Evolutionary conservation across 2,797 vertebrate genomes (phyloP), one percentile per base, ranked within the genome.

Genomic region (Malurus splendens): DNA sequence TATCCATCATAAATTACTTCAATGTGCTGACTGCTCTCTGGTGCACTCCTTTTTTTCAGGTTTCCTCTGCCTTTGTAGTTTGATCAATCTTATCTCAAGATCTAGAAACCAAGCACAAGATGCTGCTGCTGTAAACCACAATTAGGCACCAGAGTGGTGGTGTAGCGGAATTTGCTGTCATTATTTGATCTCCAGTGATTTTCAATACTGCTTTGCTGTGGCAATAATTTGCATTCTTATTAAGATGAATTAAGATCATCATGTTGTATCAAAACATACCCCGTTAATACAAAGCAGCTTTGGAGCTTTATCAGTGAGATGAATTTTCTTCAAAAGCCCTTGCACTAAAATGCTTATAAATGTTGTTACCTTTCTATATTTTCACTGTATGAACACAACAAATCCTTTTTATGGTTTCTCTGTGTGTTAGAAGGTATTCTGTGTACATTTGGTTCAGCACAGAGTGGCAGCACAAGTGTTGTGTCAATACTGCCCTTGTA

Each of bases 241-340:
- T 87, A 89, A 94, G 80, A 94, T 83, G 24, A 90, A 93, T 93
- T 90, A 62, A 85, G 66, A 72, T 59, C 61, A 61, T 65, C 27
- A 16, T 4, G 14, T 71, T 82, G 44, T 72, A 86, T 90, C 82
- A 79, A 42, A 55, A 71, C 82, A 65, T 12, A 62, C 12, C 32
- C 73, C 70, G 50, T 87, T 82, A 92, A 75, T 20, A 83, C 13
- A 78, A 81, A 78, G 66, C 36, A 72, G 56, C 41, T 80, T 78
- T 72, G n/a, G 30, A 74, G 33, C 24, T 80, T 82, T 72, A 42
- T 68, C 68, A 62, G 25, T 28, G 68, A 72, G 5, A 39, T 2
- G 12, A 9, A 22, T 79, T 82, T 74, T 38, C 84, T 44, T 4
- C 2, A 16, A 65, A 82, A 79, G 12, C 15, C 32, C 15, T 79